Evolutionary conservation across 1,140 invertebrate genomes (phyloP).

Genomic region (Brachionus calyciflorus): DNA sequence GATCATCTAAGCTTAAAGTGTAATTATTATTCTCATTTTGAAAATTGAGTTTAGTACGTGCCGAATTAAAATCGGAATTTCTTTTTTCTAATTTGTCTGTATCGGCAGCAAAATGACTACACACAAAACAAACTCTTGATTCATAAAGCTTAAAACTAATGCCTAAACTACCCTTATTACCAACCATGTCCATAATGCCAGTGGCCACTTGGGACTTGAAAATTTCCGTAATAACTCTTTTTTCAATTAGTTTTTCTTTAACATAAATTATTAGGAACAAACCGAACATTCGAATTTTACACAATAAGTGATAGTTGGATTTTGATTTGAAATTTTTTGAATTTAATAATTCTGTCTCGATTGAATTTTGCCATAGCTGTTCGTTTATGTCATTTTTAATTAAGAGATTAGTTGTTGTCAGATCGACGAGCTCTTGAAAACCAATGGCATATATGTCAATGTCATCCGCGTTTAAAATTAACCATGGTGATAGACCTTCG

Average conservation of each 20-base stretch:
- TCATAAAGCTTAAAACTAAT: slow-evolving; percentile 85
- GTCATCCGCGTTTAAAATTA: slow-evolving; percentile 50
- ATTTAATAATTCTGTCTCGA: background rate
- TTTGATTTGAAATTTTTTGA: background rate
- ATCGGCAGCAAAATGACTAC: slow-evolving; percentile 96
- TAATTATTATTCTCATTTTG: slow-evolving; percentile 64
- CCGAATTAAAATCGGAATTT: slow-evolving; percentile 62
- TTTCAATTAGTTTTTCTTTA: slow-evolving; percentile 10
- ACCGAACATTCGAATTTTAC: slow-evolving; percentile 92
- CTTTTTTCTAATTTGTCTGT: slow-evolving; percentile 18
- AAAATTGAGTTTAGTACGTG: background rate
- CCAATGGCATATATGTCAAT: slow-evolving; percentile 91
- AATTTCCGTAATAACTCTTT: slow-evolving; percentile 67
- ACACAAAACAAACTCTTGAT: slow-evolving; percentile 93
- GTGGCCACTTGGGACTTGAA: slow-evolving; percentile 94
- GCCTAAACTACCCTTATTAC: slow-evolving; percentile 90
- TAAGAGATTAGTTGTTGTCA: slow-evolving; percentile 83
- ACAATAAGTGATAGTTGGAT: slow-evolving; percentile 74
- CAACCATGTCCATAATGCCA: slow-evolving; percentile 80
- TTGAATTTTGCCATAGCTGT: slow-evolving; percentile 64
- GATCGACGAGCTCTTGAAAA: slow-evolving; percentile 98
- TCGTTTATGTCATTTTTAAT: slow-evolving; percentile 38
- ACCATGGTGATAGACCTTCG: slow-evolving; percentile 46
- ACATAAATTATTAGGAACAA: slow-evolving; percentile 69
- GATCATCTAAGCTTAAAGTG: slow-evolving; percentile 70